Base-by-base conservation (phyloP, 2,888 invertebrate species). In the Mesorhabditis spiculigera region DNA sequence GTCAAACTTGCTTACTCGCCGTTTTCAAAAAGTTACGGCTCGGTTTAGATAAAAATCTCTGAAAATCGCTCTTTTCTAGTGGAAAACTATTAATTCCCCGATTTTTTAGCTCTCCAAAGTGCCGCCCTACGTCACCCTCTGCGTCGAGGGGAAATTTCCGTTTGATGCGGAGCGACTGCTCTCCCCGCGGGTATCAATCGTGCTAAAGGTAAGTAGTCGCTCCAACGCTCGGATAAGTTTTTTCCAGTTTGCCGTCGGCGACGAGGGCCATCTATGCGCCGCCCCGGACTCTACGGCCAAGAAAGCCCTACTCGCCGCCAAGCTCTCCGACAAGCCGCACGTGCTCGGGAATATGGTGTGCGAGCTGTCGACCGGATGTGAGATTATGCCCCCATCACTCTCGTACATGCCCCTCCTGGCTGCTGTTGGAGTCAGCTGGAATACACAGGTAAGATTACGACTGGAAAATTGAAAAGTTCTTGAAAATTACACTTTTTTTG, bases 321-420 rank as follows among this genome's bases (percentile, higher is more conserved):
- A 81, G 45, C 74, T 82, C 13, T 75, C 77, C 42, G 80, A 77
- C 65, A 61, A 71, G 65, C 71, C 71, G 6, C 73, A 73, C 5
- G 75, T 80, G 10, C 64, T 78, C 4, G 82, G 82, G 41, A 76
- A 77, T 4, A 82, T 82, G 80, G 76, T 81, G 16, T 83, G 83
- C 65, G 83, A 83, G 63, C 68, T 82, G 42, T 81, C 82, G 41
- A 83, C 80, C 1, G 83, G 83, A 45, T 81, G 81, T 67, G 83
- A 83, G 71, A 82, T 82, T 16, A 81, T 83, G 77, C 83, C 83
- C 5, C 81, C 79, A 6, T 79, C 80, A 3, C 70, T 83, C 44
- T 78, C 80, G 4, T 79, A 75, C 71, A 77, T 81, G 75, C 75
- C 81, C 5, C 76, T 82, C 5, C 69, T 80, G 28, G 81, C 83